Evolutionary conservation across 2,113 vertebrate genomes (phyloP).

Genomic region (Macaca mulatta): DNA sequence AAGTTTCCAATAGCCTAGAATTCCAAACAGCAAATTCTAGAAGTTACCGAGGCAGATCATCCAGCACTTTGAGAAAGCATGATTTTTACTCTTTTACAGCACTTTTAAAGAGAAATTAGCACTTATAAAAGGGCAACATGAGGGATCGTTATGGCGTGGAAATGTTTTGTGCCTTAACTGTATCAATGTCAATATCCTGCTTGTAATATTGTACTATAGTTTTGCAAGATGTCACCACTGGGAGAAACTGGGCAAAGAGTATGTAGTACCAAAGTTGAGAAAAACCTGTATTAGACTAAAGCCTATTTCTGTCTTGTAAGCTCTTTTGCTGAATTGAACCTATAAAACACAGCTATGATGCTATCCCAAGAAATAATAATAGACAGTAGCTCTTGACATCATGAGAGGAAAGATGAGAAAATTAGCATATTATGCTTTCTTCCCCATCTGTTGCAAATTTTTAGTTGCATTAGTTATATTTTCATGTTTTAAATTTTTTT

Average conservation of each 20-base stretch:
- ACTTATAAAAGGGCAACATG: background rate
- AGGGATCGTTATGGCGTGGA: too few species aligned
- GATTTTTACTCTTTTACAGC: background rate
- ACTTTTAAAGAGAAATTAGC: slow-evolving; percentile 1
- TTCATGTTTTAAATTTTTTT: background rate
- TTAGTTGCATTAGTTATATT: background rate
- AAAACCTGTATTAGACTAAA: background rate
- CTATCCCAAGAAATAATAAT: background rate
- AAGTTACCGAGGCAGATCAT: background rate
- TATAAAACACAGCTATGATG: background rate
- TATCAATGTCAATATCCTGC: background rate
- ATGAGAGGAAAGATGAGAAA: background rate
- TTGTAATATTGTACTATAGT: background rate
- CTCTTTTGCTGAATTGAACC: background rate
- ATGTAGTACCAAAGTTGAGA: background rate
- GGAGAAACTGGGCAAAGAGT: background rate
- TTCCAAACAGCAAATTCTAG: background rate
- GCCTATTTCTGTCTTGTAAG: background rate
- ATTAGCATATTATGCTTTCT: background rate
- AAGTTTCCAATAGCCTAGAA: background rate
- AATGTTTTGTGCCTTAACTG: background rate
- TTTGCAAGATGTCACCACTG: background rate
- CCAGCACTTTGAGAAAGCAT: background rate
- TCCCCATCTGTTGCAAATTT: background rate
- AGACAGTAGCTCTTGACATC: background rate